phyloP scores from a whole-genome alignment of 1,140 invertebrate species.

The Zaprionus taronus region DNA sequence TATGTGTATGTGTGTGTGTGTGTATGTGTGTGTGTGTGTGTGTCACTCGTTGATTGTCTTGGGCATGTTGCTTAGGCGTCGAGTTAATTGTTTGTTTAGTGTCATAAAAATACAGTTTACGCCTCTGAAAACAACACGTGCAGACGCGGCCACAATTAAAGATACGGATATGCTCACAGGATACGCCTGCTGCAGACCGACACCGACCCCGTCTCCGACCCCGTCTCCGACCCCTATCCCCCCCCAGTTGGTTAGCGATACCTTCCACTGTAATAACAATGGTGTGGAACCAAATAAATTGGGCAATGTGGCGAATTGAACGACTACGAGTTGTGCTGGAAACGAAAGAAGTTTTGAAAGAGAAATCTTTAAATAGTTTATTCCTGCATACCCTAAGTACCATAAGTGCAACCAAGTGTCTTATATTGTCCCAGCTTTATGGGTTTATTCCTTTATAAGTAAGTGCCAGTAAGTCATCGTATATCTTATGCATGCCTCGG shows the following conservation, averaged over 20 bases:
- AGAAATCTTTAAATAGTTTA: too few relatives aligned
- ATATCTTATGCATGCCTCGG: too few relatives aligned
- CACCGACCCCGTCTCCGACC: neutral
- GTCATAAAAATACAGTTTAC: constrained; percentile 80
- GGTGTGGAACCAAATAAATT: neutral
- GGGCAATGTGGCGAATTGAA: neutral
- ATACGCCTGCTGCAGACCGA: neutral
- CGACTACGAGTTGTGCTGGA: neutral
- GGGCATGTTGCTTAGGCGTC: constrained; percentile 40
- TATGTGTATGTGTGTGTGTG: neutral
- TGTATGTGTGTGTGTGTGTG: neutral
- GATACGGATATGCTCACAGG: constrained; percentile 34
- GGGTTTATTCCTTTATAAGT: too few relatives aligned
- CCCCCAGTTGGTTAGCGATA: neutral
- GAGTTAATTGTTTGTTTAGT: constrained; percentile 79
- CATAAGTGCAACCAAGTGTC: too few relatives aligned
- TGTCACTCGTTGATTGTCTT: constrained; percentile 59
- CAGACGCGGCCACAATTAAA: constrained; percentile 51
- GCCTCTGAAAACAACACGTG: constrained; percentile 70
- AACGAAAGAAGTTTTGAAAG: neutral
- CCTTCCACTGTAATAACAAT: neutral
- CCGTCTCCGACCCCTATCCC: neutral
- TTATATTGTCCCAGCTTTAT: too few relatives aligned
- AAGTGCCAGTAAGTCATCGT: too few relatives aligned
- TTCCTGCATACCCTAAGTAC: too few relatives aligned